Evolutionary conservation across 2,797 vertebrate genomes (phyloP).

Genomic region (Mastacembelus armatus): DNA sequence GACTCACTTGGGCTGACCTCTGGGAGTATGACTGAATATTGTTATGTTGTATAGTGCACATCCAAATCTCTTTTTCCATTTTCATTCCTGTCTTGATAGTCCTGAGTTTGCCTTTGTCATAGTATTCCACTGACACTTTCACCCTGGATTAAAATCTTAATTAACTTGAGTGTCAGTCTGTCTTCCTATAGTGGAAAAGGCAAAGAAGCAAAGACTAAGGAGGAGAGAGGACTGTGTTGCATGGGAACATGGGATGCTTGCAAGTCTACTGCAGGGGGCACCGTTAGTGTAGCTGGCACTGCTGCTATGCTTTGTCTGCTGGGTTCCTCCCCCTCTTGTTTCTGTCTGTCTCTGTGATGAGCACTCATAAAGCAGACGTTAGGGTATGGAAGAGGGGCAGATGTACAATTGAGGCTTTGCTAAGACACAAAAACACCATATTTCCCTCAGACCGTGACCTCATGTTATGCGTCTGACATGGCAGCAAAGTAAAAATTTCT

Average conservation of each 20-base stretch:
- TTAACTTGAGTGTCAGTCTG: slow-evolving; percentile 77
- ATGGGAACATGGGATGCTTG: slow-evolving; percentile 51
- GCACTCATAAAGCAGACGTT: slow-evolving; percentile 51
- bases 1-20: slow-evolving; percentile 65
- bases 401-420: slow-evolving; percentile 30
- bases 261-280: slow-evolving; percentile 43
- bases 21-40: slow-evolving; percentile 38
- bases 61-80: slow-evolving; percentile 56
- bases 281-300: slow-evolving; percentile 29
- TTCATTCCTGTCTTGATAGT: slow-evolving; percentile 51
- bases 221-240: slow-evolving; percentile 39
- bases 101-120: slow-evolving; percentile 65
- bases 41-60: slow-evolving; percentile 44
- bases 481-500: slow-evolving; percentile 48
- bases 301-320: slow-evolving; percentile 34
- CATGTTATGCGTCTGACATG: slow-evolving; percentile 41
- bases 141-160: slow-evolving; percentile 83
- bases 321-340: slow-evolving; percentile 23
- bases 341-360: slow-evolving; percentile 49
- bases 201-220: slow-evolving; percentile 32
- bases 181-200: slow-evolving; percentile 56
- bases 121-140: slow-evolving; percentile 71
- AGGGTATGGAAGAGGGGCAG: slow-evolving; percentile 21
- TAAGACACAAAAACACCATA: slow-evolving; percentile 32
- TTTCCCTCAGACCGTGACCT: slow-evolving; percentile 52